Percentiles rank a stretch among this genome's conserved stretches.
phyloP scores from a whole-genome alignment of 2,888 invertebrate species.

The Notodonta ziczac region DNA sequence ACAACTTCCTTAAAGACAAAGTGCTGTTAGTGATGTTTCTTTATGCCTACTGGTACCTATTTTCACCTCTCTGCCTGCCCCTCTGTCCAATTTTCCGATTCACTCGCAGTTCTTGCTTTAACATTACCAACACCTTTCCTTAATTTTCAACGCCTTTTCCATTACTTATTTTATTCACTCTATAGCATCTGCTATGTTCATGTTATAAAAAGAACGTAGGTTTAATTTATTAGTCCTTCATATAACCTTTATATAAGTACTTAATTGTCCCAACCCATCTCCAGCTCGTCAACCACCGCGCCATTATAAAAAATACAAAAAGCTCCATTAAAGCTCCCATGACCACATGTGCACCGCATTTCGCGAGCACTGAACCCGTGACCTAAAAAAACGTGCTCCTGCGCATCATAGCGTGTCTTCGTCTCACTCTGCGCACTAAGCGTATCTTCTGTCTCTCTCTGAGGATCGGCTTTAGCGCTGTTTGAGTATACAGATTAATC shows the following conservation, averaged over 20 bases:
- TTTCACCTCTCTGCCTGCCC: not conserved
- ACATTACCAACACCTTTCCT: no score
- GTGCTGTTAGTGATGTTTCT: no score
- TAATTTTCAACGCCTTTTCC: no score
- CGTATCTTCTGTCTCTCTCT: conserved; percentile 9
- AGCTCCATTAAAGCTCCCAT: conserved; percentile 15
- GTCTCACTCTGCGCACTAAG: conserved; percentile 15
- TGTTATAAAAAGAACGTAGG: not conserved
- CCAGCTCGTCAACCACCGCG: not conserved
- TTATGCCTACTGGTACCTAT: no score
- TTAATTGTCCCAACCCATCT: conserved; percentile 4
- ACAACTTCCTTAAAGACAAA: no score
- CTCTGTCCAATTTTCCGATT: no score
- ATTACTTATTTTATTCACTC: no score
- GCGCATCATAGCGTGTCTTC: conserved; percentile 27
- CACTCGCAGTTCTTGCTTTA: no score
- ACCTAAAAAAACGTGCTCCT: conserved; percentile 55
- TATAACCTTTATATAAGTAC: not conserved
- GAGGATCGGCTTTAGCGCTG: conserved; percentile 14
- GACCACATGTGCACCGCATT: conserved; percentile 36
- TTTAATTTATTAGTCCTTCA: not conserved
- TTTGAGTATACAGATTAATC: conserved; percentile 7
- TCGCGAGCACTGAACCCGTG: conserved; percentile 57
- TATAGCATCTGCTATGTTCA: not conserved
- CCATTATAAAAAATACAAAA: conserved; percentile 4